A percentile compares a stretch with the other conserved stretches of the same genome.
phyloP scores from a whole-genome alignment of 92 coral and sea anemone genomes.

The Bergia sp. region DNA sequence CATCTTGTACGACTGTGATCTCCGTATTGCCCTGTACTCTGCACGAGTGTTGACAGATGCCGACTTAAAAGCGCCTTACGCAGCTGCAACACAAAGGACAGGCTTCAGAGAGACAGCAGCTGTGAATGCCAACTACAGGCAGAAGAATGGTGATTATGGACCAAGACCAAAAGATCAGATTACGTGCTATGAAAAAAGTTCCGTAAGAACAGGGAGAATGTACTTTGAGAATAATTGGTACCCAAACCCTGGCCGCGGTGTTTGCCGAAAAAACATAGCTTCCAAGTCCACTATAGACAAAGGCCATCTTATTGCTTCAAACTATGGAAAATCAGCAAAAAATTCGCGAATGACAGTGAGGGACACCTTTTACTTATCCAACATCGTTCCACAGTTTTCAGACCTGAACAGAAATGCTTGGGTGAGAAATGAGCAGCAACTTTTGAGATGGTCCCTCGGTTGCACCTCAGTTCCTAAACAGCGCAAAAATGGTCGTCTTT shows the following conservation, averaged over 20 bases:
- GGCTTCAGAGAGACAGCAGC: conserved; percentile 4
- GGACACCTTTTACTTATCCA: conserved; percentile 17
- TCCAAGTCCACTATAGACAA: not conserved
- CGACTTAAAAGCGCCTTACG: conserved; percentile 4
- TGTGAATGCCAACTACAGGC: not conserved
- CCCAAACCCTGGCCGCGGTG: not conserved
- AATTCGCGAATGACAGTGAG: not conserved
- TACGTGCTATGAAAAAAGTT: conserved; percentile 1
- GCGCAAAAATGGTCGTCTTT: not conserved
- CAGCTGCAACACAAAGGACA: not conserved
- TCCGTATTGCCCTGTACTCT: conserved; percentile 12
- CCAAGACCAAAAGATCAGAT: conserved; percentile 23
- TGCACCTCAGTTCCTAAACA: not conserved
- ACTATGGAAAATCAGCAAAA: conserved; percentile 13
- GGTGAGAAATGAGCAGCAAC: not conserved
- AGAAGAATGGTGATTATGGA: conserved; percentile 21
- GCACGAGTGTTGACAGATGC: conserved; percentile 11
- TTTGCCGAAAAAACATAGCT: not conserved
- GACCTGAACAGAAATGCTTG: not conserved
- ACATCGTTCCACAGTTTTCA: conserved; percentile 11
- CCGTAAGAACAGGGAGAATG: not conserved
- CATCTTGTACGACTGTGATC: conserved; percentile 24
- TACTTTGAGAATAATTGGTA: not conserved
- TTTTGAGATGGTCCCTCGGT: not conserved
- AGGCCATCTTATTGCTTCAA: conserved; percentile 36